phyloP scores from a whole-genome alignment of 2,888 invertebrate genomes.

The Scaptomyza tumidula region DNA sequence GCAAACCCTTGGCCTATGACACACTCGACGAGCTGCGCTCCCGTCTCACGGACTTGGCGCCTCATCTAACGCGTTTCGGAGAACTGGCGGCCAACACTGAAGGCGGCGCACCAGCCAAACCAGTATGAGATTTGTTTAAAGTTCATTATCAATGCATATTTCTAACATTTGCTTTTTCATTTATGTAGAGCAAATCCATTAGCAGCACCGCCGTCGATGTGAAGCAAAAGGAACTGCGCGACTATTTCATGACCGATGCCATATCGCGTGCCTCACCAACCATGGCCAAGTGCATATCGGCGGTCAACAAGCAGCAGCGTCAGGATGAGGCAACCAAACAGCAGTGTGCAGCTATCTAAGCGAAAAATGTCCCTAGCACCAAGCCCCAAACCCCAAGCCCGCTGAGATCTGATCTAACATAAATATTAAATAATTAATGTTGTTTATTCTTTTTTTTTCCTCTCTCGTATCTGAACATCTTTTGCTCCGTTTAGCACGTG shows the following conservation, averaged over 20 bases:
- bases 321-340: conserved; percentile 64
- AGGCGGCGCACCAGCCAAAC: conserved; percentile 90
- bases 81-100: conserved; percentile 93
- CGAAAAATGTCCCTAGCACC: not conserved
- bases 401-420: conserved; percentile 40
- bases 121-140: no score
- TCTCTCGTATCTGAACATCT: conserved; percentile 31
- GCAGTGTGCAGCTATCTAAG: conserved; percentile 69
- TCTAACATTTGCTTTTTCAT: not conserved
- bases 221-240: conserved; percentile 91
- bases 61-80: conserved; percentile 94
- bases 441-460: conserved; percentile 42
- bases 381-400: not conserved
- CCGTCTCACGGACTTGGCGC: conserved; percentile 93
- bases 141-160: no score
- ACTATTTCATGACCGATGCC: conserved; percentile 97
- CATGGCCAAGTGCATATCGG: conserved; percentile 99
- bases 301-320: conserved; percentile 88
- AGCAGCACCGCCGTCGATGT: conserved; percentile 88
- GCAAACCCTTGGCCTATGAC: conserved; percentile 93
- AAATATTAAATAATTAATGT: conserved; percentile 71
- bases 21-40: conserved; percentile 91
- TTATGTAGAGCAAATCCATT: conserved; percentile 84
- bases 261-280: conserved; percentile 98
- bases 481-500: conserved; percentile 6